Conservation (phyloP, 2,113 vertebrate genomes). For the Hyla sarda region DNA sequence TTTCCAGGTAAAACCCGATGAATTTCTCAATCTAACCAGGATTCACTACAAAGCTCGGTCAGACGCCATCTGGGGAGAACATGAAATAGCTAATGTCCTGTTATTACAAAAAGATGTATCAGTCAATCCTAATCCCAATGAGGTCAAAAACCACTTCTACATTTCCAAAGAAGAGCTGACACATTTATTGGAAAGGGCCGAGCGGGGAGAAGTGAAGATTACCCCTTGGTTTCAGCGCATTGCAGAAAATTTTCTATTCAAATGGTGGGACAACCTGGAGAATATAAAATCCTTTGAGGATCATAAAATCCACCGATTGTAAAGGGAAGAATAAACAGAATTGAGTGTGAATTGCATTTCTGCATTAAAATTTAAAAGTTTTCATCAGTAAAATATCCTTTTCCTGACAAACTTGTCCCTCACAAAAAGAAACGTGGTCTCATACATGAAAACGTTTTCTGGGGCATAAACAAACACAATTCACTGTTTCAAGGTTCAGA, state of each 20-base stretch:
- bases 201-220: slow-evolving; percentile 80
- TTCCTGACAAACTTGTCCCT: too few relatives aligned
- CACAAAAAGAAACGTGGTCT: too few relatives aligned
- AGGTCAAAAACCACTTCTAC: slow-evolving; percentile 89
- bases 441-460: too few relatives aligned
- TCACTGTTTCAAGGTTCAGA: too few relatives aligned
- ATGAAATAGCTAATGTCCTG: slow-evolving; percentile 97
- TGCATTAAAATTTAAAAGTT: too few relatives aligned
- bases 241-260: slow-evolving; percentile 89
- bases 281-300: slow-evolving; percentile 86
- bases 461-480: too few relatives aligned
- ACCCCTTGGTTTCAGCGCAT: slow-evolving; percentile 96
- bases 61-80: slow-evolving; percentile 95
- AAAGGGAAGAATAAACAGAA: not conserved
- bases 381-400: too few relatives aligned
- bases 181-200: slow-evolving; percentile 83
- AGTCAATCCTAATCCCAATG: slow-evolving; percentile 88
- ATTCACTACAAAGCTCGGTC: slow-evolving; percentile 97
- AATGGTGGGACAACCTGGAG: slow-evolving; percentile 94
- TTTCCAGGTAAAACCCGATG: slow-evolving; percentile 87
- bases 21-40: slow-evolving; percentile 90
- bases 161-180: slow-evolving; percentile 90
- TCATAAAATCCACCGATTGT: slow-evolving; percentile 91
- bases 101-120: slow-evolving; percentile 91
- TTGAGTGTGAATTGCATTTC: too few relatives aligned